Conservation (phyloP, 2,797 vertebrate genomes). For the Kryptopterus vitreolus region DNA sequence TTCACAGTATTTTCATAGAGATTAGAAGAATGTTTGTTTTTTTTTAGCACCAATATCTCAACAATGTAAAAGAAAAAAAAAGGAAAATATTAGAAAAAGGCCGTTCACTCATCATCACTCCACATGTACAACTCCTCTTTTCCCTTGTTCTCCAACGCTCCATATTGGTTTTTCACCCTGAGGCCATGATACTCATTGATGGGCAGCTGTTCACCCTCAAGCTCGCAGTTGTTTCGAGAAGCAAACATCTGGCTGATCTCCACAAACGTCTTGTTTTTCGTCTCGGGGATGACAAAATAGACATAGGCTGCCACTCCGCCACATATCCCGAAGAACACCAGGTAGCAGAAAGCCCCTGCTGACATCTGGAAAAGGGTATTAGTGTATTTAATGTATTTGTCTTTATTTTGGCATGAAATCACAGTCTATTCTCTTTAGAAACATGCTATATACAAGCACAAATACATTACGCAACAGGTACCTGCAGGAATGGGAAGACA, state of each 20-base stretch:
- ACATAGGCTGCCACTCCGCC: conserved; percentile 77
- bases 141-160: conserved; percentile 63
- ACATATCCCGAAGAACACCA: conserved; percentile 83
- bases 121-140: conserved; percentile 28
- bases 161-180: conserved; percentile 74
- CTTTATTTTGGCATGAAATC: neutral
- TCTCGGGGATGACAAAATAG: conserved; percentile 83
- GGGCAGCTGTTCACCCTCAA: conserved; percentile 59
- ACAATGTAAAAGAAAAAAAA: neutral
- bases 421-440: neutral
- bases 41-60: conserved; percentile 18
- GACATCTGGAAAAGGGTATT: conserved; percentile 68
- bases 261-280: conserved; percentile 89
- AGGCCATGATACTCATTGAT: conserved; percentile 64
- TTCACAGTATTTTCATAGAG: neutral
- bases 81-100: too few species aligned
- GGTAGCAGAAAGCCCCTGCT: conserved; percentile 82
- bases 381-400: neutral
- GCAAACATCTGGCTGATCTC: conserved; percentile 86
- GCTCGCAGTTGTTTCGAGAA: conserved; percentile 54
- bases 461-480: conserved; percentile 55
- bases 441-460: neutral
- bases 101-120: conserved; percentile 21
- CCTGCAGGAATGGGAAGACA: conserved; percentile 89
- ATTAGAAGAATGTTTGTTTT: neutral